Percentiles rank a stretch among this genome's conserved stretches.
phyloP scores from a whole-genome alignment of 2,888 invertebrate genomes.

The Pomacea canaliculata region DNA sequence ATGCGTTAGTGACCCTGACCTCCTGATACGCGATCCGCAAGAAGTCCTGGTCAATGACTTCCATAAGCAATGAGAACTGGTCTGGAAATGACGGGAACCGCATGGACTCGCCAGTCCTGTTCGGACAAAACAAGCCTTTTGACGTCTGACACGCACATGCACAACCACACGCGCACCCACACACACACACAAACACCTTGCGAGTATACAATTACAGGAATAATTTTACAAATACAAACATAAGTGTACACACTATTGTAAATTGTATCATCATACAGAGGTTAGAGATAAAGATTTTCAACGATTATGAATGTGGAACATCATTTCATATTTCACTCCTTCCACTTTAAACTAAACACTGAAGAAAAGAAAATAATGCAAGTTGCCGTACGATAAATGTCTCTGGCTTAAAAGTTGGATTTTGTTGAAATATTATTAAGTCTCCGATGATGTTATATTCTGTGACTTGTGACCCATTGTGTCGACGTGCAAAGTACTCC shows the following conservation, averaged over 20 bases:
- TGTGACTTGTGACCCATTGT: slow-evolving; percentile 17
- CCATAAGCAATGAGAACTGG: slow-evolving; percentile 15
- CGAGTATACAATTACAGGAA: no score
- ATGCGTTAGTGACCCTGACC: background rate
- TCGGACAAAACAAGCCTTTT: slow-evolving; percentile 8
- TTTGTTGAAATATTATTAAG: slow-evolving; percentile 10
- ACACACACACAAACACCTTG: no score
- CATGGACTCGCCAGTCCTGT: slow-evolving; percentile 11
- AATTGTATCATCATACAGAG: no score
- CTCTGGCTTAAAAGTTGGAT: background rate
- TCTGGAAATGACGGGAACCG: slow-evolving; percentile 14
- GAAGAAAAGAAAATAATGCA: no score
- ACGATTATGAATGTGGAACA: no score
- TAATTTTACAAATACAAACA: no score
- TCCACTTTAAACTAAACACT: no score
- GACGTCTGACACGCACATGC: background rate
- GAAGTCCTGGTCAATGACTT: slow-evolving; percentile 22
- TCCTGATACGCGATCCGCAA: slow-evolving; percentile 5
- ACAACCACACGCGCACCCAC: background rate
- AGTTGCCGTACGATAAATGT: no score
- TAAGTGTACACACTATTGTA: no score
- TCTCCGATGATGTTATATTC: slow-evolving; percentile 13
- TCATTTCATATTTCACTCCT: no score
- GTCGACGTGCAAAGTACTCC: slow-evolving; percentile 16
- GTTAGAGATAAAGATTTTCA: no score